Base-by-base conservation (phyloP, 2,797 vertebrate genomes). In the Neoniphon sammara region DNA sequence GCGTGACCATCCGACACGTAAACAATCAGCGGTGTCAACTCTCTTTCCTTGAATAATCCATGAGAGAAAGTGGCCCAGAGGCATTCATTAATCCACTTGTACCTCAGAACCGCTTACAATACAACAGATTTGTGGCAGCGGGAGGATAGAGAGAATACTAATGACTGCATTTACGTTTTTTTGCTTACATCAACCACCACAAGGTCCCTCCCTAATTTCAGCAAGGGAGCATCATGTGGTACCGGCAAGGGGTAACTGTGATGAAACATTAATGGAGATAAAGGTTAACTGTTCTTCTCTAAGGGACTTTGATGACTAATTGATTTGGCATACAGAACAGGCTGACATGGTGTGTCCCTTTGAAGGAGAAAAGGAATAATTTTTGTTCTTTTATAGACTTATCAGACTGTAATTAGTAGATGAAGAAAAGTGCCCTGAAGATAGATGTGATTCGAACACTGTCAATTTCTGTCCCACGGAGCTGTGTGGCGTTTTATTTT, bases 241-340 rank as follows among this genome's bases (percentile, higher is more conserved):
- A 18, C 62, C 21, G 56, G 65, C 60, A 27, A 82, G 72, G 76
- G 56, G 49, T n/a, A 59, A 66, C 75, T 66, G 39, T 14, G 71
- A 90, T 93, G 75, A 91, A 93, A 92, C 88, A 91, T 89, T 92
- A 82, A 93, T 93, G 87, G 84, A 87, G 70, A 84, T 91, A 92
- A 93, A 93, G 91, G 92, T 93, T 91, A 93, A 91, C 85, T 52
- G 66, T 82, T 85, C 63, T 85, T 89, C 84, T 87, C 85, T 1
- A 0, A 78, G 86, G 83, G 84, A 79, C 75, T 83, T 89, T 89
- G 85, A 90, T 85, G 85, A 89, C 90, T 93, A 90, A 92, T 92
- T 93, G 70, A 92, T 90, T 85, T 70, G 85, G 75, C 76, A 77
- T 78, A 80, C 62, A 76, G 73, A 75, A 77, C 70, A 77, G 70